Evolutionary conservation across 2,888 invertebrate species (phyloP), one percentile per base, ranked within the genome.

Genomic region (Coleophora flavipennella): DNA sequence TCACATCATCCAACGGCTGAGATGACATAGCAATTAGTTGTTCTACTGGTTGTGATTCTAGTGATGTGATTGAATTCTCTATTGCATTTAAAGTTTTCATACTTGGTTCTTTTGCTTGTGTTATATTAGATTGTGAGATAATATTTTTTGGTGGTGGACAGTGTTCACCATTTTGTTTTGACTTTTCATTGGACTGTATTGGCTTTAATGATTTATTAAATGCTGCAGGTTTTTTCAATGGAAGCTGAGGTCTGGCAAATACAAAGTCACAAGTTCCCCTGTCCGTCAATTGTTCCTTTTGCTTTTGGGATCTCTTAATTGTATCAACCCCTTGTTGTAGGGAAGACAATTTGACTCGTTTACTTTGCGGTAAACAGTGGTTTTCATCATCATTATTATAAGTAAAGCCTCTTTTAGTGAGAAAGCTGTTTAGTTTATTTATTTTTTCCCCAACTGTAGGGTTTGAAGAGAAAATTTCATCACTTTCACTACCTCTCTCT

Each of bases 241-340:
- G 75, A 35, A 66, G 50, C 36, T 55, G 44, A 12, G 75, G 77
- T 48, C 69, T 74, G 1, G 59, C 53, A 63, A 76, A 76, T 43
- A 63, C 51, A 62, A 73, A 73, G 35, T 66, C 62, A 40, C 58
- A 55, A 1, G 33, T 34, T 42, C 44, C 41, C 41, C 50, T 37
- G 31, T 42, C 47, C 27, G 44, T 49, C 12, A 35, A 46, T 45
- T 7, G 29, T 1, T 29, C 29, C 3, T 51, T 20, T 50, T 54
- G 31, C 40, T 31, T 40, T 39, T 33, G 39, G 13, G 25, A 40
- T 25, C 51, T 57, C 49, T 40, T 20, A 35, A 13, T 35, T 39
- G 42, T 38, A 13, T 8, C 20, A 8, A 37, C 41, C 33, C 10
- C 32, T 33, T 31, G 39, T 41, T 35, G 28, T 37, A 33, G 54